Evolutionary conservation across 92 coral and sea anemone species (phyloP).

Genomic region (Micromussa lordhowensis): DNA sequence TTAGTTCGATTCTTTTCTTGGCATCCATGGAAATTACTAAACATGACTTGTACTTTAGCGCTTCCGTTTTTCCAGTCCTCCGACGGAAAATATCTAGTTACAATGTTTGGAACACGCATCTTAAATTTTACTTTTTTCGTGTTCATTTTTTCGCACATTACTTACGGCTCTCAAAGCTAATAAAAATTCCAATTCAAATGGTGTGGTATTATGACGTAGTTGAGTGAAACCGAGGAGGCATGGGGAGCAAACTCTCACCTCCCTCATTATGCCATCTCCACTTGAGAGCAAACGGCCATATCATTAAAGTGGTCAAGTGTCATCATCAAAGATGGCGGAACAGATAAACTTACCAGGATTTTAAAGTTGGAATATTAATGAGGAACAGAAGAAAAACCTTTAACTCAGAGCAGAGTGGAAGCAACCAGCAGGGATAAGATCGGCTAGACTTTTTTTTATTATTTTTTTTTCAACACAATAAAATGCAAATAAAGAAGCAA

Average conservation of each 20-base stretch:
- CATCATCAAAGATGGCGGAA: neutral
- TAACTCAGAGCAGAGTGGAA: neutral
- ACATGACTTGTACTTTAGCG: neutral
- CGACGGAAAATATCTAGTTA: neutral
- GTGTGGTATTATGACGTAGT: neutral
- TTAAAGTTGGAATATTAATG: neutral
- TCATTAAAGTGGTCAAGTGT: neutral
- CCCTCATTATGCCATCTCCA: neutral
- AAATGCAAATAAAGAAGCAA: neutral
- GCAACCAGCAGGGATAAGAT: neutral
- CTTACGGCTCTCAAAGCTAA: neutral
- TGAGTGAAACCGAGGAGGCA: neutral
- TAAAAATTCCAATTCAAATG: neutral
- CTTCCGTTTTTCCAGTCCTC: neutral
- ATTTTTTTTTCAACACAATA: no score
- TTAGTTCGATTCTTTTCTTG: neutral
- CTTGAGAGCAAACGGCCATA: neutral
- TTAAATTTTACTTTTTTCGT: no score
- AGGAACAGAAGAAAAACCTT: neutral
- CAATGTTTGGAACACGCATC: neutral
- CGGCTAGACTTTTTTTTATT: neutral
- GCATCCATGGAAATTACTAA: neutral
- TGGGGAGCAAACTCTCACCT: neutral
- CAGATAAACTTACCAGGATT: neutral
- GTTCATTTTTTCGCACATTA: neutral